Base-by-base conservation (phyloP, 2,888 invertebrate species). In the Syritta pipiens region DNA sequence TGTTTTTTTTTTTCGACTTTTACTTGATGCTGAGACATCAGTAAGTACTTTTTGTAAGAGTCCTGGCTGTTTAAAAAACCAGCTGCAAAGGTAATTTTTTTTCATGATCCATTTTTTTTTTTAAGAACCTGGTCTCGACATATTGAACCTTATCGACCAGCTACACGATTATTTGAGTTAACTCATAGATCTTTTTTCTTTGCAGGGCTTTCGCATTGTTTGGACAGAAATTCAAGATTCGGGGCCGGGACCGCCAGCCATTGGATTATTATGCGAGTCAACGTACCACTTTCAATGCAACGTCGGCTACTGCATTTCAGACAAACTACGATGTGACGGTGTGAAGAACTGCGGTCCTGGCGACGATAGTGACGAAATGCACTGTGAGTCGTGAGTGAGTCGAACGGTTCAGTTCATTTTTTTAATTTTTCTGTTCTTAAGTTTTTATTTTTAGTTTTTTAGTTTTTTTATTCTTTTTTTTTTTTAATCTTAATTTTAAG, bases 191-290 rank as follows among this genome's bases (percentile, higher is more conserved):
- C 37, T 53, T 24, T 71, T 28, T 63, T 9, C n/a, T 42, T 81
- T 69, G 1, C 65, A 94, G 88, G 98, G 98, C 75, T 98, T 98
- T 90, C 93, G 94, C 86, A 95, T 97, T 48, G 93, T 96, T 57
- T 98, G 98, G 97, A 98, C 98, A 69, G 98, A 98, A 91, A 94
- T 98, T 84, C 91, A 91, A 84, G 92, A 92, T 81, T 91, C 91
- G 51, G 92, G 91, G 71, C 89, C 89, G 63, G 89, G 89, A 81
- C 88, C 89, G 69, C 88, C 88, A 82, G 87, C 89, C 20, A 88
- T 89, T 83, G 86, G 88, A 28, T 83, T 88, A 71, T 84, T 88
- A 48, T 89, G 89, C 83, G 90, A 90, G 83, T 89, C 90, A 75
- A 93, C 92, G 85, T 92, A 91, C 84, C 92, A 93, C 85, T 95